Evolutionary conservation across 2,888 invertebrate species (phyloP).

Genomic region (Chydorus sphaericus): DNA sequence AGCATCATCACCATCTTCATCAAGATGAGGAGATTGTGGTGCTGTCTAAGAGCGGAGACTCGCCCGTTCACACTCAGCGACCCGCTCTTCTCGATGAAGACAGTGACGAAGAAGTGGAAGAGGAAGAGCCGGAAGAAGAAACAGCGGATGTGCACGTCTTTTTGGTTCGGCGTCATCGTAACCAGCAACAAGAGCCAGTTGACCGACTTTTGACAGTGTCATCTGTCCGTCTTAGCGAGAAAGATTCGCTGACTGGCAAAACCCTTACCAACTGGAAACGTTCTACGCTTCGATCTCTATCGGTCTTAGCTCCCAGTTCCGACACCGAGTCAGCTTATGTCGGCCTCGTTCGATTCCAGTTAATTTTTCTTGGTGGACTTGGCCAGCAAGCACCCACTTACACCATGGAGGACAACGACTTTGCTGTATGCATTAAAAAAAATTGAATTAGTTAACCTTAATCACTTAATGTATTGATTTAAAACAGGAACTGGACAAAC

Average conservation of each 20-base stretch:
- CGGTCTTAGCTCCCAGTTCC: background rate
- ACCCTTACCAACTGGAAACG: slow-evolving; percentile 2
- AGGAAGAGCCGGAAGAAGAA: background rate
- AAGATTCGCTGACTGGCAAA: background rate
- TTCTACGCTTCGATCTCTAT: background rate
- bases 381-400: background rate
- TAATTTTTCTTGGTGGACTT: background rate
- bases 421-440: background rate
- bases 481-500: background rate
- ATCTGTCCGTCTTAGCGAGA: background rate
- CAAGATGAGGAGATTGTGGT: background rate
- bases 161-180: background rate
- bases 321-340: too few relatives aligned
- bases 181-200: background rate
- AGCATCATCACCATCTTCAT: too few relatives aligned
- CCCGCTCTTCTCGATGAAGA: background rate
- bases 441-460: too few relatives aligned
- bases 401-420: slow-evolving; percentile 6
- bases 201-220: slow-evolving; percentile 2
- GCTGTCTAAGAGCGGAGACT: background rate
- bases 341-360: background rate
- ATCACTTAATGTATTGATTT: background rate
- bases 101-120: background rate
- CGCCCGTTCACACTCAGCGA: background rate
- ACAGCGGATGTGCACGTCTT: slow-evolving; percentile 3